phyloP scores from a whole-genome alignment of 2,888 invertebrate species.

The Neoitamus cyanurus region DNA sequence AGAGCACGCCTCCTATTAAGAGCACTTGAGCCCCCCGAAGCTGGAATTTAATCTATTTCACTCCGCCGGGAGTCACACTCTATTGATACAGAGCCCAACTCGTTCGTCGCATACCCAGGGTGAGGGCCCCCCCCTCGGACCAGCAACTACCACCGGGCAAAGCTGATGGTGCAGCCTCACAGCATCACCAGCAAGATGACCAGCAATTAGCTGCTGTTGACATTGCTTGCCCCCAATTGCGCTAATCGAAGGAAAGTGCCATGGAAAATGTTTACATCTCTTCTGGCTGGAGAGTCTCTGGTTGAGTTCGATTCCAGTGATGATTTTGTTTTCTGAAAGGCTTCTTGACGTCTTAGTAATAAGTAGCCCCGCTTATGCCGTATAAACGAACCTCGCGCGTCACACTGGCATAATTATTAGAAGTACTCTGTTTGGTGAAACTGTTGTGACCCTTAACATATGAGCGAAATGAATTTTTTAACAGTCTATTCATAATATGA shows the following conservation, averaged over 20 bases:
- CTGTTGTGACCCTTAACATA: no score
- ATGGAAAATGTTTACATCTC: background rate
- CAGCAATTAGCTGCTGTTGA: conserved; percentile 27
- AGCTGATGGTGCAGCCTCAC: background rate
- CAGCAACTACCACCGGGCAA: background rate
- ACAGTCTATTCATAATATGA: no score
- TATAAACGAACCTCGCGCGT: no score
- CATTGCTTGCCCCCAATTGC: conserved; percentile 39
- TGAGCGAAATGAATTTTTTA: no score
- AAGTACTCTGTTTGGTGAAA: no score
- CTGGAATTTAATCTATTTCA: conserved; percentile 15
- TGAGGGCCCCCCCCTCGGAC: background rate
- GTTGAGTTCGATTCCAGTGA: no score
- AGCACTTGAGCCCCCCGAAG: background rate
- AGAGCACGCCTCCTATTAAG: background rate
- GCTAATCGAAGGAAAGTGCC: conserved; percentile 34
- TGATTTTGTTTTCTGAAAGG: no score
- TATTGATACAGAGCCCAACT: background rate
- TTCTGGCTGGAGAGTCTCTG: background rate
- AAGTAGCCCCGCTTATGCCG: no score
- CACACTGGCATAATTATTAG: no score
- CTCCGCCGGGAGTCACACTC: background rate
- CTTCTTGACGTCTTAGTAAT: no score
- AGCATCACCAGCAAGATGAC: background rate
- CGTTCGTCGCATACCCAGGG: background rate